Evolutionary conservation across 2,797 vertebrate species (phyloP), one percentile per base, ranked within the genome.

Genomic region (Syndactyla subalaris): DNA sequence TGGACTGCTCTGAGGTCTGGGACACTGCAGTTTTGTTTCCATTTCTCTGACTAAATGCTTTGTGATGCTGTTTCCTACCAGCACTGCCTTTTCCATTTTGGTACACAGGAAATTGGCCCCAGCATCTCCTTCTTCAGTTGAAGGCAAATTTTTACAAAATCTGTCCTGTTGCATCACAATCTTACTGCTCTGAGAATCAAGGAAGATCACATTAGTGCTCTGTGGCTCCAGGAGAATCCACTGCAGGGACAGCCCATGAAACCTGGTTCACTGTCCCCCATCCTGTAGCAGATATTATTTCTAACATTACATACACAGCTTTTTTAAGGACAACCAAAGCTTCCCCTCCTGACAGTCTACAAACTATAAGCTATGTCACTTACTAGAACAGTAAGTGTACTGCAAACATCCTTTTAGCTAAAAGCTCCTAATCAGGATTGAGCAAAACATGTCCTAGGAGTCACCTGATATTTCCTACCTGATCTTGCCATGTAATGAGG

Each of bases 1-100:
- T 92, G 71, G 36, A 75, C 51, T 38, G 51, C 48, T 86, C 62
- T 55, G 85, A 82, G 54, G 5, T 59, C 92, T 82, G 49, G 85
- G 93, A 97, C 93, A 96, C 94, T 97, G 77, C 76, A 79, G 88
- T 95, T 94, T 92, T 97, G 95, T 97, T 90, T 87, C 88, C 38
- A 73, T 92, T 93, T 88, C 52, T 86, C 92, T 97, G 95, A 96
- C 96, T 97, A 45, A 88, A 88, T n/a, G 85, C 94, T 95, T 95
- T 97, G 95, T 97, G 38, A 90, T 77, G 38, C 27, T 29, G 8
- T 74, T 86, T 88, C 76, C 62, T 70, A 92, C 46, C 55, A 94
- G 79, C 36, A 13, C 34, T 55, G 76, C 52, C 88, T 73, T 73
- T 93, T 92, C 92, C 83, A 49, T 84, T 92, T 52, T 79, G 63